Evolutionary conservation across 2,113 vertebrate genomes (phyloP).

Genomic region (Equus przewalskii): DNA sequence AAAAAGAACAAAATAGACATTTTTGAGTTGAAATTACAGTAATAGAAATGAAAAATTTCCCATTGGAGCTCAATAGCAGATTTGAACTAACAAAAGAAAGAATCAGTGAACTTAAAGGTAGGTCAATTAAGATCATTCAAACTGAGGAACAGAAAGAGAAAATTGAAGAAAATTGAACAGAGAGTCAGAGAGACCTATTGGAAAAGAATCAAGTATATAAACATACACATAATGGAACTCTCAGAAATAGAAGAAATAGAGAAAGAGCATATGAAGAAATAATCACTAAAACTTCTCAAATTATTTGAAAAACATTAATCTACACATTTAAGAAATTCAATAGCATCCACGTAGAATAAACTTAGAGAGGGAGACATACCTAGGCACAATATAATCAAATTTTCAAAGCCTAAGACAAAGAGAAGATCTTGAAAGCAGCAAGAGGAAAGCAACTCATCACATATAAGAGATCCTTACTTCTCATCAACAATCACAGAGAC

Average conservation of each 20-base stretch:
- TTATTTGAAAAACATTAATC: neutral
- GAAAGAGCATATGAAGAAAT: neutral
- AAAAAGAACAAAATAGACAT: neutral
- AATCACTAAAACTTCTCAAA: neutral
- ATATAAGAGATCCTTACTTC: neutral
- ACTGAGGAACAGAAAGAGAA: neutral
- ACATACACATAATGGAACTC: neutral
- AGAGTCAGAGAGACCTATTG: neutral
- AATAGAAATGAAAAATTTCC: neutral
- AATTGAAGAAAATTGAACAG: neutral
- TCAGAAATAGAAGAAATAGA: neutral
- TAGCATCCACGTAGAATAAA: neutral
- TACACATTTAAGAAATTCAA: neutral
- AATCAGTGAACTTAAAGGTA: neutral
- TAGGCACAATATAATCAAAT: neutral
- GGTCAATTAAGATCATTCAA: neutral
- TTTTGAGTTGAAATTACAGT: neutral
- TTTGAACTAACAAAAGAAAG: neutral
- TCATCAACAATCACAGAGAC: neutral
- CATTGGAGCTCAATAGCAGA: neutral
- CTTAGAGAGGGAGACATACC: neutral
- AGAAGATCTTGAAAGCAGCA: neutral
- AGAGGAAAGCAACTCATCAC: neutral
- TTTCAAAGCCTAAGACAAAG: neutral
- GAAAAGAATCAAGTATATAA: neutral